Evolutionary conservation across 2,888 invertebrate species (phyloP).

Genomic region (Caenorhabditis wallacei): DNA sequence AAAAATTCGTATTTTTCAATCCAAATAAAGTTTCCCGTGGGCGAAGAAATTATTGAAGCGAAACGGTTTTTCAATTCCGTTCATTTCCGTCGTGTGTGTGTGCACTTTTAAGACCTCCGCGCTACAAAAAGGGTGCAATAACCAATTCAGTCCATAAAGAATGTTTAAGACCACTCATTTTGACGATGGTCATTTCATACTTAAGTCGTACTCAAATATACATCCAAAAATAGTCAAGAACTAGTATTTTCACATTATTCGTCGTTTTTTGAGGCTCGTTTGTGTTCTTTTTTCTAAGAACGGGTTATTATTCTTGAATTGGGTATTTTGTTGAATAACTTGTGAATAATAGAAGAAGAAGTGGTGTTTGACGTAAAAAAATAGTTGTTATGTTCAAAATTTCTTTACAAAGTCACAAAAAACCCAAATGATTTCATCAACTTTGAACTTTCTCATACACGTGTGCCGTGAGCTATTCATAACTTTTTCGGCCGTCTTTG

Average conservation of each 20-base stretch:
- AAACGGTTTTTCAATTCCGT: no score
- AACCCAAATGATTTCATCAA: neutral
- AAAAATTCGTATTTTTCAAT: no score
- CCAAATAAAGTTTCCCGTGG: no score
- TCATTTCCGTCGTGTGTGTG: no score
- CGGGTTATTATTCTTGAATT: neutral
- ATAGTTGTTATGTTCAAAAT: neutral
- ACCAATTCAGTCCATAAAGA: neutral
- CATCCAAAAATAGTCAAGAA: slow-evolving; percentile 9
- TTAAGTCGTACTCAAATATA: slow-evolving; percentile 1
- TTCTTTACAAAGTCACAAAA: neutral
- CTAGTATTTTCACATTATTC: neutral
- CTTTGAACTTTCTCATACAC: slow-evolving; percentile 36
- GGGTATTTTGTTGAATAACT: neutral
- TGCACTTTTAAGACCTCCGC: slow-evolving; percentile 16
- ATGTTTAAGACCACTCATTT: neutral
- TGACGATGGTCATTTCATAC: slow-evolving; percentile 31
- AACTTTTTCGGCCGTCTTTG: slow-evolving; percentile 4
- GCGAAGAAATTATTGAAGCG: no score
- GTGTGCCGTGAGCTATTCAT: slow-evolving; percentile 8
- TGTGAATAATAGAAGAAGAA: neutral
- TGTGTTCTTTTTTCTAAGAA: neutral
- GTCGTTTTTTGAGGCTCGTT: neutral
- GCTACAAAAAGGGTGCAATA: neutral
- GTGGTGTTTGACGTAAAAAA: neutral